A percentile compares a stretch with the other conserved stretches of the same genome.
Evolutionary conservation across 2,797 vertebrate species (phyloP).

Genomic region (Sarcophilus harrisii): DNA sequence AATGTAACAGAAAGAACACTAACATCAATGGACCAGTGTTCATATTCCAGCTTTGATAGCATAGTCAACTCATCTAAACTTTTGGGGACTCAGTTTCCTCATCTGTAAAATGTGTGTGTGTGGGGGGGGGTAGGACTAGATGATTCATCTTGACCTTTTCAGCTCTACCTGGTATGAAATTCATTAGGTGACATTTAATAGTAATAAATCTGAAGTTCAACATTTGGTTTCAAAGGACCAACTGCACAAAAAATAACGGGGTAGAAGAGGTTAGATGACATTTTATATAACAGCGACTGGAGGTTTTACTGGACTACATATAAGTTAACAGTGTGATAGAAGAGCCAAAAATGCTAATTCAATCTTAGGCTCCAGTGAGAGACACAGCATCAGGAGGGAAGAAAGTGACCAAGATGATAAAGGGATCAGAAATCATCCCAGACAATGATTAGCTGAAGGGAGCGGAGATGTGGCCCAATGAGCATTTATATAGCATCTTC

Average conservation of each 20-base stretch:
- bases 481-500: not conserved
- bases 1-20: not conserved
- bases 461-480: not conserved
- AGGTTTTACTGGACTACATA: not conserved
- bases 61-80: not conserved
- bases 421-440: not conserved
- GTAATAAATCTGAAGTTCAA: not conserved
- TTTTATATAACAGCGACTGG: not conserved
- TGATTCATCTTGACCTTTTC: not conserved
- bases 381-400: too few species aligned
- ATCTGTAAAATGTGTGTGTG: not conserved
- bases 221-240: not conserved
- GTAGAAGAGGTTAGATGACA: not conserved
- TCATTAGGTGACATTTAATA: not conserved
- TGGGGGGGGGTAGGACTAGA: not conserved
- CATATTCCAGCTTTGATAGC: not conserved
- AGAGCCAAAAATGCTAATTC: not conserved
- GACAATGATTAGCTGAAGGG: not conserved
- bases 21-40: not conserved
- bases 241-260: not conserved
- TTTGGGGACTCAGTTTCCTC: not conserved
- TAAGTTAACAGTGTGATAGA: not conserved
- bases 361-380: not conserved
- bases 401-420: not conserved
- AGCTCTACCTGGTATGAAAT: not conserved